Base-by-base conservation (phyloP, 35 echinoderm and acorn worm genomes). In the Strongylocentrotus purpuratus region DNA sequence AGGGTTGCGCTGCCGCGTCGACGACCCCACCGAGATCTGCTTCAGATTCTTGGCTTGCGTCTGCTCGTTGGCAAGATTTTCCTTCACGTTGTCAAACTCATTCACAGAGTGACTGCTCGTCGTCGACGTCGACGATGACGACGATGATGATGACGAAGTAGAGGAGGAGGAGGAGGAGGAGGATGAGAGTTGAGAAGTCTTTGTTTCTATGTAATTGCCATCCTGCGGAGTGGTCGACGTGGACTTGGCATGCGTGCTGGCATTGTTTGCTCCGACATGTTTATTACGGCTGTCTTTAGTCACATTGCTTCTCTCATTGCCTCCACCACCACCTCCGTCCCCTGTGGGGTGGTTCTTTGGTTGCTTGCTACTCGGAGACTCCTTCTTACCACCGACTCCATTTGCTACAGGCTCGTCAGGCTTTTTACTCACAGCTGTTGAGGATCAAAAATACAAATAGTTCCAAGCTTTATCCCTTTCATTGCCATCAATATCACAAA, bases 11-110 rank as follows among this genome's bases (percentile, higher is more conserved):
- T 94, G 95, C 48, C 93, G 86, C 31, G 92, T 94, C 85, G 95
- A 92, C 18, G 89, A 94, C 11, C 96, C 97, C 1, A 87, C 85
- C 11, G 96, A 93, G 50, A 97, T 97, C 33, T 99, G 98, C 91
- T 96, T 95, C 41, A 97, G 94, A 71, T 98, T 97, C 94, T 99
- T 99, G 20, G 96, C 98, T 32, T 95, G 98, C n/a, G 95, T 95
- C 95, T 99, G 98, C 88, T 99, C 98, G 89, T 99, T 99, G 20
- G 95, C 96, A 47, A 99, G 92, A 92, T 99, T 99, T 86, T 99
- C 98, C 86, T 95, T 95, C 48, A 95, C 92, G 60, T 95, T 95
- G 86, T 99, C 98, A 32, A 97, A 97, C 58, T 97, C 96, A 85
- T 99, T 99, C 94, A 99, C 98, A 85, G 96, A 97, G 88, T 97